Conservation (phyloP, 2,113 vertebrate genomes). For the Semicossyphus pulcher region DNA sequence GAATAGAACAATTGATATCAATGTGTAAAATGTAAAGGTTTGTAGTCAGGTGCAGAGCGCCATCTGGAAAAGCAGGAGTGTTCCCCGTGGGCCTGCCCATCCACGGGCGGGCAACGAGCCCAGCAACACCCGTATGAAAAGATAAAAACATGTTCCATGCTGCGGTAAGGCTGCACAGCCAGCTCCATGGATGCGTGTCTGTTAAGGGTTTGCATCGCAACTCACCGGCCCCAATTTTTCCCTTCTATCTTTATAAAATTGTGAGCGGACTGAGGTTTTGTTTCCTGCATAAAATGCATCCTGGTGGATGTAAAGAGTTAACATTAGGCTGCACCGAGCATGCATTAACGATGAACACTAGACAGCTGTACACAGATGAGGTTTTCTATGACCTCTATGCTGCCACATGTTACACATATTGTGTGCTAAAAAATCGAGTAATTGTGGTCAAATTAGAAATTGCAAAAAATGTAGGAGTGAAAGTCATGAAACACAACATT, state of each 20-base stretch:
- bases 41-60: constrained; percentile 40
- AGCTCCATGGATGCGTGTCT: constrained; percentile 2
- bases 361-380: not conserved
- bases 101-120: constrained; percentile 47
- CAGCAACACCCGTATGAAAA: constrained; percentile 60
- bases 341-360: constrained; percentile 1
- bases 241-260: constrained; percentile 26
- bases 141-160: constrained; percentile 47
- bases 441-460: too few species aligned
- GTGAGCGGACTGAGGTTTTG: not conserved
- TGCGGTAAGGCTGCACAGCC: constrained; percentile 36
- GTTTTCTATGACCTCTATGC: not conserved
- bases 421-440: too few species aligned
- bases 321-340: constrained; percentile 9
- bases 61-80: constrained; percentile 53
- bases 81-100: constrained; percentile 37
- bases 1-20: constrained; percentile 18
- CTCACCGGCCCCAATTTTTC: constrained; percentile 1
- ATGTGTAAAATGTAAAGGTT: constrained; percentile 43
- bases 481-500: constrained; percentile 9
- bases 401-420: not conserved
- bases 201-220: not conserved
- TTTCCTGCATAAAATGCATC: not conserved
- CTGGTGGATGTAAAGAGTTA: not conserved
- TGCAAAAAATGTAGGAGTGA: too few species aligned